Evolutionary conservation across 2,113 vertebrate species (phyloP), one percentile per base, ranked within the genome.

Genomic region (Vulpes vulpes): DNA sequence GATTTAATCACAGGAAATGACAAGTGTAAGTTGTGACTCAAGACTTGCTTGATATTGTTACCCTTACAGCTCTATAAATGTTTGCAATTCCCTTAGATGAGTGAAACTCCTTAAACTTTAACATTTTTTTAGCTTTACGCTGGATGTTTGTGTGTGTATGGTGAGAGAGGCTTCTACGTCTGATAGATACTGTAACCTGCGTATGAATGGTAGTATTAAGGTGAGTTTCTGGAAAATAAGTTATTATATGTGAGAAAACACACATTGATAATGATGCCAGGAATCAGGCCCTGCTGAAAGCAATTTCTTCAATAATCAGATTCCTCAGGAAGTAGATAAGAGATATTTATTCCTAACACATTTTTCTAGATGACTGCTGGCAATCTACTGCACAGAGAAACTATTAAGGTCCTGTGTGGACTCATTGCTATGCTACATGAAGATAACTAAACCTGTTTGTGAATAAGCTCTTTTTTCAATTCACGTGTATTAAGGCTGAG

Each of bases 1-100:
- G 97, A 96, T 98, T 96, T 98, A 98, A 98, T 98, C 98, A 98
- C 89, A 97, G 90, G 95, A 94, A 98, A 97, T 95, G 96, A 82
- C 96, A 98, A 84, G 88, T 93, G 8, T 91, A 96, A 81, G 65
- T 97, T 98, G 85, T 92, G 86, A 92, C 94, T 97, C 86, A 84
- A 95, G 79, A 73, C 14, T 65, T 69, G 15, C 91, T 94, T 96
- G 88, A 95, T 89, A 22, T n/a, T 38, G 25, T 23, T 71, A 89
- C 10, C 25, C 8, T 0, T 62, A 23, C 0, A 32, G 9, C 65
- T 25, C 81, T 43, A 35, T 57, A 51, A 38, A 89, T 32, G 59
- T 11, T 49, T 80, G 11, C 2, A 5, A 32, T 69, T 88, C 57
- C 69, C 64, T 94, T 38, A 64, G 20, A 65, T 20, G 49, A 96